These are phyloP conservation scores for Polydrusus cervinus DNA, from an alignment of 2,888 invertebrate species.

Conservation along the genomic window DNA sequence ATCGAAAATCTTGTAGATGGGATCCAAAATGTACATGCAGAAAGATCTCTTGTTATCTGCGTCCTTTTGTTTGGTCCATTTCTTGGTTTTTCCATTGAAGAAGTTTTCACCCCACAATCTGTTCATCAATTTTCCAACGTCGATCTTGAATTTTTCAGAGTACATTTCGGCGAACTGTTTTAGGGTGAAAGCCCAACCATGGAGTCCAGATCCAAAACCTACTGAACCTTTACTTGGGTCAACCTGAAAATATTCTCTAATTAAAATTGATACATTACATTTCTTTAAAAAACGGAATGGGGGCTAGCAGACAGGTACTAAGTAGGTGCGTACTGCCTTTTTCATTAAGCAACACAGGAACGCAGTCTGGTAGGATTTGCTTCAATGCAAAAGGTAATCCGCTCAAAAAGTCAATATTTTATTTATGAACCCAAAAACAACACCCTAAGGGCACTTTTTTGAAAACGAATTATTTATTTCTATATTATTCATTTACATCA, in stretches of 20 bases:
- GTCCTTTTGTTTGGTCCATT: constrained; percentile 96
- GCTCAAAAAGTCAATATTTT: too few species aligned
- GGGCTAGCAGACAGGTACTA: too few species aligned
- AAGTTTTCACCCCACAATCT: constrained; percentile 98
- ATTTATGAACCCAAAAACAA: too few species aligned
- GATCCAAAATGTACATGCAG: constrained; percentile 98
- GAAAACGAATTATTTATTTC: too few species aligned
- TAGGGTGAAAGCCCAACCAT: constrained; percentile 99
- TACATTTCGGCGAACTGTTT: constrained; percentile 99
- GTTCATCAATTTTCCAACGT: constrained; percentile 97
- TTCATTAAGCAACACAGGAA: too few species aligned
- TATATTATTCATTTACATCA: too few species aligned
- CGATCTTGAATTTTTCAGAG: constrained; percentile 98
- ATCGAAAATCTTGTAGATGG: constrained; percentile 95
- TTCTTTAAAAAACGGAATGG: neutral
- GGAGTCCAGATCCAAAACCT: constrained; percentile 99
- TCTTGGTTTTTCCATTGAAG: constrained; percentile 97
- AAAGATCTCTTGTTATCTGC: constrained; percentile 96
- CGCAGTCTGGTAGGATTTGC: too few species aligned
- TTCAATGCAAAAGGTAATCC: too few species aligned
- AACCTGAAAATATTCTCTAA: constrained; percentile 72
- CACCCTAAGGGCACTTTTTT: too few species aligned
- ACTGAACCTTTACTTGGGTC: constrained; percentile 99
- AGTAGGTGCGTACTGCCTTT: too few species aligned
- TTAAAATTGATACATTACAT: neutral